These are phyloP conservation scores for Pelosia muscerda DNA, from an alignment of 2,888 invertebrate genomes.

Conservation along the genomic window DNA sequence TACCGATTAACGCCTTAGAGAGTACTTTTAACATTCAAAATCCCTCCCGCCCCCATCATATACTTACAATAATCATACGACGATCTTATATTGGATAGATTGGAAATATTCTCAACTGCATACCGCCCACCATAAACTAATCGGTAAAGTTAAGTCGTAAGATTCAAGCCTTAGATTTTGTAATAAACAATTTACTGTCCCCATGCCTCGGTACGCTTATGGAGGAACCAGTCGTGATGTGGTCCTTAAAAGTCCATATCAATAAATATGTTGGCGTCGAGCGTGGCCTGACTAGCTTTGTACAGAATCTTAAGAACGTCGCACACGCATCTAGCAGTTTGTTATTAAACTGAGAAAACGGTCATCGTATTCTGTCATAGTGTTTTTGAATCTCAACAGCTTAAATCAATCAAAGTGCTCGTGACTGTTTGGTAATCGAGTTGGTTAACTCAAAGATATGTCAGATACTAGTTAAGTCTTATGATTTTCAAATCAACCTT, in stretches of 20 bases:
- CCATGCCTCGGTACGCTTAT: constrained; percentile 39
- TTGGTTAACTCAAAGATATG: no score
- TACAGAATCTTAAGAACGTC: background rate
- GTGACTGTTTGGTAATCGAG: no score
- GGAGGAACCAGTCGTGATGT: constrained; percentile 45
- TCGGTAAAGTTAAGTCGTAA: constrained; percentile 30
- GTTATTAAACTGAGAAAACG: background rate
- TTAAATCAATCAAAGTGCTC: no score
- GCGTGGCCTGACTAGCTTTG: constrained; percentile 23
- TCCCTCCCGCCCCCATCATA: no score
- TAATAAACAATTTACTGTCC: constrained; percentile 44
- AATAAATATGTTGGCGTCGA: constrained; percentile 55
- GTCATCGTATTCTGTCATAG: no score
- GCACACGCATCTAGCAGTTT: background rate
- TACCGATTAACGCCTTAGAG: no score
- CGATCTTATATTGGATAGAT: background rate
- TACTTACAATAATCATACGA: background rate
- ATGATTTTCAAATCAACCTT: no score
- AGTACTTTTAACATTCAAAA: no score
- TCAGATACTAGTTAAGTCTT: no score
- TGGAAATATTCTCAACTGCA: constrained; percentile 17
- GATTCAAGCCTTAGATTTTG: constrained; percentile 33
- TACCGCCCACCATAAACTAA: constrained; percentile 24
- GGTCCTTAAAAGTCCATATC: constrained; percentile 53
- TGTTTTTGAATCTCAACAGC: no score